Evolutionary conservation across 2,797 vertebrate species (phyloP).

Genomic region (Antrozous pallidus): DNA sequence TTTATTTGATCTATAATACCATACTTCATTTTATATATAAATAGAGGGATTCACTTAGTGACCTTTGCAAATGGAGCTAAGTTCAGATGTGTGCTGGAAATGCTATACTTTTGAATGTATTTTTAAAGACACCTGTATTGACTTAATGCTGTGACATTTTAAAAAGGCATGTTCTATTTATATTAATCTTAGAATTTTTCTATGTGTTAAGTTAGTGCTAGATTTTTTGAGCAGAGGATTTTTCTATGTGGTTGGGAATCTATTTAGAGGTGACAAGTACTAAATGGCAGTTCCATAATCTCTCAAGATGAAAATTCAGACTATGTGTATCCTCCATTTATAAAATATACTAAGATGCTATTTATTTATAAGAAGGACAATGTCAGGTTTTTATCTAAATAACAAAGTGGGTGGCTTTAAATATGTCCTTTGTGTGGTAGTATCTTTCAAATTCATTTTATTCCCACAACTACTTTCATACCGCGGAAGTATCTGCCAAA

Average conservation of each 20-base stretch:
- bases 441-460: constrained; percentile 45
- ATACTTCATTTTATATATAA: constrained; percentile 27
- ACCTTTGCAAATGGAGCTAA: constrained; percentile 59
- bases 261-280: constrained; percentile 53
- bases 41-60: constrained; percentile 23
- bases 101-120: constrained; percentile 34
- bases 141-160: constrained; percentile 57
- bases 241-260: constrained; percentile 11
- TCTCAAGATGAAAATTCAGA: constrained; percentile 35
- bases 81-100: constrained; percentile 42
- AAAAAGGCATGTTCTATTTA: constrained; percentile 63
- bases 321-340: not conserved
- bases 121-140: constrained; percentile 52
- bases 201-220: constrained; percentile 28
- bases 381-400: constrained; percentile 30
- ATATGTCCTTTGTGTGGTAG: not conserved
- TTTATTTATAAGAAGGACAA: not conserved
- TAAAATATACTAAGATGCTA: constrained; percentile 8
- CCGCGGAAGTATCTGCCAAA: constrained; percentile 33
- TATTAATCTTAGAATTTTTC: constrained; percentile 53
- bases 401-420: constrained; percentile 16
- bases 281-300: constrained; percentile 3
- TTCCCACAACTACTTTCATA: constrained; percentile 7
- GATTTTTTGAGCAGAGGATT: not conserved
- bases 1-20: constrained; percentile 6